Percentiles rank a stretch among this genome's conserved stretches.
Evolutionary conservation across 2,113 vertebrate genomes (phyloP).

Genomic region (Junco hyemalis): DNA sequence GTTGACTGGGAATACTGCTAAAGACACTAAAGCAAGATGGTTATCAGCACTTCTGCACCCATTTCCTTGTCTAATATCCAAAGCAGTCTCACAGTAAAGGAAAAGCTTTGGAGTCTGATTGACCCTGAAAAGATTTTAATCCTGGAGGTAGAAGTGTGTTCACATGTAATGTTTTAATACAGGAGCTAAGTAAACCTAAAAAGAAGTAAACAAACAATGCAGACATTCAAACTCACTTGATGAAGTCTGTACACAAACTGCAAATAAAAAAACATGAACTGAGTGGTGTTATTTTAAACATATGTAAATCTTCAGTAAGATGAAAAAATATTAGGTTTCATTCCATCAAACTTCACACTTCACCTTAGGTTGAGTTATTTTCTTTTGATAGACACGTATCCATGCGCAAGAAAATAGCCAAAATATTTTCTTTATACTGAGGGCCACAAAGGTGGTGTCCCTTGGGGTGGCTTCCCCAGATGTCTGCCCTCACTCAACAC

Average conservation of each 20-base stretch:
- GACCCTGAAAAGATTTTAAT: neutral
- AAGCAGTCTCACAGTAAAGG: neutral
- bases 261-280: neutral
- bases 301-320: neutral
- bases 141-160: neutral
- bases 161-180: neutral
- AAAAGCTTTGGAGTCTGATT: neutral
- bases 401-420: rapidly evolving
- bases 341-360: neutral
- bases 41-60: neutral
- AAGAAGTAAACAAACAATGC: neutral
- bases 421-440: neutral
- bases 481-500: neutral
- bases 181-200: neutral
- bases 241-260: neutral
- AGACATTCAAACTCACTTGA: neutral
- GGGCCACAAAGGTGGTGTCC: neutral
- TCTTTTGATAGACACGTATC: neutral
- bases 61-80: neutral
- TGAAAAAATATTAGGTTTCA: neutral
- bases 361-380: neutral
- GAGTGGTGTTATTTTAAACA: neutral
- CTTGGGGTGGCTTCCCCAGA: neutral
- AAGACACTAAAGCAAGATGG: neutral
- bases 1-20: neutral